phyloP scores from a whole-genome alignment of 2,888 invertebrate species.

The Drosophila maculinotata region DNA sequence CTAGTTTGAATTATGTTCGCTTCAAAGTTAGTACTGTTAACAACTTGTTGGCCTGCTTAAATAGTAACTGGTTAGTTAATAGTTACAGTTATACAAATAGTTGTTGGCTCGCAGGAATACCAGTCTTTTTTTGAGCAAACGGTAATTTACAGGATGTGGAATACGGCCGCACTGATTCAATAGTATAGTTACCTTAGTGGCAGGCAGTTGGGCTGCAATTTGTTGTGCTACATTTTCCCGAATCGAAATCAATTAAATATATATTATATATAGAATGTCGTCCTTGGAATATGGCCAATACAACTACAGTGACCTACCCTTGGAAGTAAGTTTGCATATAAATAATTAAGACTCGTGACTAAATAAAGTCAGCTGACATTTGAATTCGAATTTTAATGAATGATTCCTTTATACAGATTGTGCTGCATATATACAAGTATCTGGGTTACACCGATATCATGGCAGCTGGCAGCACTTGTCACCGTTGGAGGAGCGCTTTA shows the following conservation, averaged over 20 bases:
- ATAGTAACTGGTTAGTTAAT: neutral
- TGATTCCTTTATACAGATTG: slow-evolving; percentile 85
- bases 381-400: slow-evolving; percentile 17
- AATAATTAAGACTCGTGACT: slow-evolving; percentile 50
- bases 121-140: neutral
- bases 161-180: slow-evolving; percentile 39
- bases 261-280: slow-evolving; percentile 42
- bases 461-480: slow-evolving; percentile 88
- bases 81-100: neutral
- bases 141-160: slow-evolving; percentile 27
- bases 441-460: slow-evolving; percentile 88
- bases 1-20: neutral
- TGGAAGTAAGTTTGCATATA: slow-evolving; percentile 75
- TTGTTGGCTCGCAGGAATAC: neutral
- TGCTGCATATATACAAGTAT: slow-evolving; percentile 88
- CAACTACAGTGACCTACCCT: slow-evolving; percentile 82
- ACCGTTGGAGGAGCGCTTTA: slow-evolving; percentile 89
- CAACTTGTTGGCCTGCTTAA: neutral
- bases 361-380: slow-evolving; percentile 66
- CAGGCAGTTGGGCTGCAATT: slow-evolving; percentile 16
- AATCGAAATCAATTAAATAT: neutral
- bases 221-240: slow-evolving; percentile 9
- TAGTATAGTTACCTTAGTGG: slow-evolving; percentile 27
- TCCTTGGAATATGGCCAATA: slow-evolving; percentile 44
- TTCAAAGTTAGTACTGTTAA: too few species aligned